Evolutionary conservation across 2,888 invertebrate species (phyloP), one percentile per base, ranked within the genome.

Genomic region (Peribatodes rhomboidaria): DNA sequence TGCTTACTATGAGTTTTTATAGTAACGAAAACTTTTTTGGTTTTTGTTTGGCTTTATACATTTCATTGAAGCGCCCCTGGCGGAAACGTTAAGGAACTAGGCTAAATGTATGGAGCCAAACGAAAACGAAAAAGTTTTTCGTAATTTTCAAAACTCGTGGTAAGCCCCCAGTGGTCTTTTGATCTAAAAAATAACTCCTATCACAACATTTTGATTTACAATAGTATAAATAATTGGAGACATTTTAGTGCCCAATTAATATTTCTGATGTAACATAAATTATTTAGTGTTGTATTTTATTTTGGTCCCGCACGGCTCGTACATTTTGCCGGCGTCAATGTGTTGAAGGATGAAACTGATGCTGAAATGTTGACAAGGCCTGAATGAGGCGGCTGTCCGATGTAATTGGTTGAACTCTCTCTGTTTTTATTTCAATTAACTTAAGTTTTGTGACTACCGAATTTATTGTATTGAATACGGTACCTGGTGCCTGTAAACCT

Each of bases 331-430:
- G 14, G 42, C 18, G 22, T 39, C 53, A 53, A 53, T 42, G 54
- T 54, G 42, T 42, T 54, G 42, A 54, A 27, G n/a, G 42, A 8
- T 37, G 52, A 52, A 41, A 22, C 16, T 6, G 57, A 58, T 33
- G 35, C n/a, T n/a, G 46, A 52, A 16, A 31, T 50, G 33, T 31
- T 53, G 63, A 63, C 62, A 31, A 22, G 57, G 31, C n/a, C 10
- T 56, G 50, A 61, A 49, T 55, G 47, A 41, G 46, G 46, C 58
- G 35, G 54, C 39, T 41, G 54, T 16, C 37, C 8, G 33, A 31
- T 31, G 49, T 54, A 44, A 50, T 62, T 62, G 50, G 33, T 37
- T 44, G 13, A 0, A 39, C 6, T 42, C 52, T 42, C 16, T 33
- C 33, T 55, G 31, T 46, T 16, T 46, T n/a, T 14, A 49, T 42